phyloP scores from a whole-genome alignment of 2,888 invertebrate species.

The Lapara coniferarum region DNA sequence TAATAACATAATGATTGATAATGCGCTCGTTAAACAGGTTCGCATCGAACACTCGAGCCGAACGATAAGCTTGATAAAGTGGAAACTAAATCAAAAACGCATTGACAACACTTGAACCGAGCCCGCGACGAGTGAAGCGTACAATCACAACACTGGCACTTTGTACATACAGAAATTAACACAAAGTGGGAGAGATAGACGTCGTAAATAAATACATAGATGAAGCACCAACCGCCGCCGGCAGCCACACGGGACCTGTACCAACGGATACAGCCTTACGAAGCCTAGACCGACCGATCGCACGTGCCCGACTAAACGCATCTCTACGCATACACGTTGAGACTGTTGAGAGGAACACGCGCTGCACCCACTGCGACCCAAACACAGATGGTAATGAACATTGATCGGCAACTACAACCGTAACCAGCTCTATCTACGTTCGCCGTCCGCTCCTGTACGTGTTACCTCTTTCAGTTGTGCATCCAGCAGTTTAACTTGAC shows the following conservation, averaged over 20 bases:
- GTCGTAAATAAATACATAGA: conserved; percentile 70
- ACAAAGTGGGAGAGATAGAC: conserved; percentile 67
- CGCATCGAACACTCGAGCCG: conserved; percentile 27
- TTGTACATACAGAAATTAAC: conserved; percentile 65
- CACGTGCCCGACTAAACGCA: conserved; percentile 37
- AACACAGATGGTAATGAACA: conserved; percentile 71
- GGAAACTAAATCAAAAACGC: conserved; percentile 33
- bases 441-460: conserved; percentile 49
- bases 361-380: conserved; percentile 52
- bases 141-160: conserved; percentile 73
- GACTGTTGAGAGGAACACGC: conserved; percentile 43
- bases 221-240: conserved; percentile 82
- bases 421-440: conserved; percentile 73
- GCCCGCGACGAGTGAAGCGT: conserved; percentile 50
- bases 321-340: conserved; percentile 24
- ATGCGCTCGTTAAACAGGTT: conserved; percentile 18
- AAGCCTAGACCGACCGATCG: conserved; percentile 42
- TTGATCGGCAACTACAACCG: conserved; percentile 71
- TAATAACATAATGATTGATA: conserved; percentile 27
- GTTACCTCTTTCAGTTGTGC: conserved; percentile 97
- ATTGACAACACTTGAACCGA: conserved; percentile 32
- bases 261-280: conserved; percentile 64
- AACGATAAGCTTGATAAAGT: conserved; percentile 30
- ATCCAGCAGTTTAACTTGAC: conserved; percentile 94
- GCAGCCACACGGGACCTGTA: conserved; percentile 68